Evolutionary conservation across 2,797 vertebrate species (phyloP).

Genomic region (Bradypodion ventrale): DNA sequence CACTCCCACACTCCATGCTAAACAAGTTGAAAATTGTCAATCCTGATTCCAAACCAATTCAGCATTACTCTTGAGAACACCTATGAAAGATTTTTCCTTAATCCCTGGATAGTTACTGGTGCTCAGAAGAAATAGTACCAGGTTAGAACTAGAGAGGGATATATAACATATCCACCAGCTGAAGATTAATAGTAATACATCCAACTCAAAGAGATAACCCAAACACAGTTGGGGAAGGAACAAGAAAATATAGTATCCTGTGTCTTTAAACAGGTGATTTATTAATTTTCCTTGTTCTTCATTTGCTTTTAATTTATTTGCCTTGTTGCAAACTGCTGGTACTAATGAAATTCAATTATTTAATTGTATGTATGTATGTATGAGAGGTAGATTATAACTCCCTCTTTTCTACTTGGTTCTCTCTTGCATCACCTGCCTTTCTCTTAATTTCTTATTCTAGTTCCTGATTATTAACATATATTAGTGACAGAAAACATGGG

Average conservation of each 20-base stretch:
- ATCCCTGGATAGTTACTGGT: no score
- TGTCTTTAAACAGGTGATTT: background rate
- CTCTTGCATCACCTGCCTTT: no score
- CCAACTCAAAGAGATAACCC: background rate
- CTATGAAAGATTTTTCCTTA: no score
- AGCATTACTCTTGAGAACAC: no score
- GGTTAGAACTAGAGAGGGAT: no score
- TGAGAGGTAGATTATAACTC: constrained; percentile 8
- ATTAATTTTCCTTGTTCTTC: background rate
- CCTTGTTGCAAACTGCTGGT: background rate
- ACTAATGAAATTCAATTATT: constrained; percentile 16
- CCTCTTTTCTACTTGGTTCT: background rate
- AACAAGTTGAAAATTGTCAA: no score
- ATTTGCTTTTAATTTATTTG: background rate
- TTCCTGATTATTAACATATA: background rate
- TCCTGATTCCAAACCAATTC: no score
- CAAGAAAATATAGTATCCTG: background rate
- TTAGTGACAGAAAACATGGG: background rate
- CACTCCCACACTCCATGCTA: no score
- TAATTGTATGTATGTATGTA: background rate
- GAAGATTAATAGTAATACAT: no score
- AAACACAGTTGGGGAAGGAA: background rate
- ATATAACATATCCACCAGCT: no score
- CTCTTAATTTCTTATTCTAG: rapidly evolving
- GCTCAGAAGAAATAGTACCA: no score